Conservation (phyloP, 2,113 vertebrate species). For the Mixornis gularis region DNA sequence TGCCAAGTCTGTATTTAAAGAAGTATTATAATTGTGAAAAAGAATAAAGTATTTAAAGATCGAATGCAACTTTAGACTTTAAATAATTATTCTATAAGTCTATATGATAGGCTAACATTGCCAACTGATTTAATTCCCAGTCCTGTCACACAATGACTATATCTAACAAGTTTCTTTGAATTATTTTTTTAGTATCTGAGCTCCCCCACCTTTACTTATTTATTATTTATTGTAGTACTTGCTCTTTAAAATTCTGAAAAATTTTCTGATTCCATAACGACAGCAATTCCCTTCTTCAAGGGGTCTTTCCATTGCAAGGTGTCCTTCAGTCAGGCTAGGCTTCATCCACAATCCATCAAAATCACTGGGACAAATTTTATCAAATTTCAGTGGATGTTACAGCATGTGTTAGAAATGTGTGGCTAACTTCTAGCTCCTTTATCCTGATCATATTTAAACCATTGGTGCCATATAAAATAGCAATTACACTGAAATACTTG, state of each 20-base stretch:
- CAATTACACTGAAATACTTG: neutral
- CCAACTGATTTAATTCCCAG: neutral
- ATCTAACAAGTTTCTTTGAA: neutral
- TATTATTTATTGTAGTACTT: neutral
- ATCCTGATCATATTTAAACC: neutral
- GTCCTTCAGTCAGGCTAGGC: neutral
- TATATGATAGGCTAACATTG: neutral
- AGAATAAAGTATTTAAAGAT: neutral
- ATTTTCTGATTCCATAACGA: neutral
- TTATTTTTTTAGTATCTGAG: neutral
- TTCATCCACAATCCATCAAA: neutral
- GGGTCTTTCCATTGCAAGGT: neutral
- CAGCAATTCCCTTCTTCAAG: neutral
- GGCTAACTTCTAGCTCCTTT: neutral
- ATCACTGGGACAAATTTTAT: neutral
- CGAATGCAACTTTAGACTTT: neutral
- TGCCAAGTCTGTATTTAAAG: conserved; percentile 56
- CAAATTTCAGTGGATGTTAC: neutral
- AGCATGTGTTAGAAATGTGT: neutral
- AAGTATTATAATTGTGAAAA: conserved; percentile 23
- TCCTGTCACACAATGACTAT: neutral
- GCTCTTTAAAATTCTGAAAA: neutral
- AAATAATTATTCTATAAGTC: neutral
- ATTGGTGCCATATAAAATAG: neutral
- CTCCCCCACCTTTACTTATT: neutral